Evolutionary conservation across 2,888 invertebrate genomes (phyloP).

Genomic region (Teleogryllus oceanicus): DNA sequence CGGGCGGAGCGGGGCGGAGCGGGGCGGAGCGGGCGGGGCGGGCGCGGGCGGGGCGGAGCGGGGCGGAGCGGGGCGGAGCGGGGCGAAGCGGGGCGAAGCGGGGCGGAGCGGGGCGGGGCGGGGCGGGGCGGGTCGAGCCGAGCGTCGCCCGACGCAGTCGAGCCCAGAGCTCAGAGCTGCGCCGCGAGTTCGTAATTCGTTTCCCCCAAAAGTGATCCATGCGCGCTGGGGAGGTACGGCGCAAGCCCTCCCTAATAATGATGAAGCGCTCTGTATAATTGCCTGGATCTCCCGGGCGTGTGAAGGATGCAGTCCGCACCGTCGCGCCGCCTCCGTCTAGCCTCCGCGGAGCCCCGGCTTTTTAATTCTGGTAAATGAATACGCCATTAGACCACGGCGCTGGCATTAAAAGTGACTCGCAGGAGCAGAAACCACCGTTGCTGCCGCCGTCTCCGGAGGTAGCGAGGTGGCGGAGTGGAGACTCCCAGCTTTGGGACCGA

Average conservation of each 20-base stretch:
- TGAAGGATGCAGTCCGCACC: background rate
- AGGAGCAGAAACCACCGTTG: too few species aligned
- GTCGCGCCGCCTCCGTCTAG: background rate
- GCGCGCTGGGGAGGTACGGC: background rate
- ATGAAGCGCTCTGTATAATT: conserved; percentile 18
- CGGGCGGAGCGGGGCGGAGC: too few species aligned
- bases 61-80: background rate
- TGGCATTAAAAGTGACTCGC: too few species aligned
- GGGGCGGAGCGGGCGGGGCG: background rate
- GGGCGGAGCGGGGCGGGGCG: background rate
- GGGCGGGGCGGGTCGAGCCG: background rate
- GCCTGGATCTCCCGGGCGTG: conserved; percentile 3
- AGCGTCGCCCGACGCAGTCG: background rate
- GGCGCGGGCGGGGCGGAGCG: background rate
- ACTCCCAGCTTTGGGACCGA: too few species aligned
- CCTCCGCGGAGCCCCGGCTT: background rate
- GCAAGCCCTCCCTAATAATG: conserved; percentile 3
- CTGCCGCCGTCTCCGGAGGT: too few species aligned
- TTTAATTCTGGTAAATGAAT: background rate
- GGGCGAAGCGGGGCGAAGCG: background rate
- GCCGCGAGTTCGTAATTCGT: background rate
- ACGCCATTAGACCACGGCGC: background rate
- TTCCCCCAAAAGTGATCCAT: background rate
- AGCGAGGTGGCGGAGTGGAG: too few species aligned
- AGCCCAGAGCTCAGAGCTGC: too few species aligned